Evolutionary conservation across 2,113 vertebrate genomes (phyloP), one percentile per base, ranked within the genome.

Genomic region (Megalops atlanticus): DNA sequence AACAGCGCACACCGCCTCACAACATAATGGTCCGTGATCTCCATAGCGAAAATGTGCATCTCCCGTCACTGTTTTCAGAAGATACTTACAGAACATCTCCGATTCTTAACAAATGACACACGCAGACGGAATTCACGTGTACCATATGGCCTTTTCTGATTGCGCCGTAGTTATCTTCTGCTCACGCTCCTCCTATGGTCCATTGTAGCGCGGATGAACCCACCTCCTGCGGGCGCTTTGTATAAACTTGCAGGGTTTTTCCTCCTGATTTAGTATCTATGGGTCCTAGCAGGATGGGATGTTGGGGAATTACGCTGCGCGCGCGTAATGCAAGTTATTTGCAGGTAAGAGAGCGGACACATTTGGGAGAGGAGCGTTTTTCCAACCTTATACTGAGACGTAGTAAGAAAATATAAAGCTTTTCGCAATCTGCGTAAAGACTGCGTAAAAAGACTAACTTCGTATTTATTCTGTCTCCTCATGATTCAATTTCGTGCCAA

Each of bases 181-280:
- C 69, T 18, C 24, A 71, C 12, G 35, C 39, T 47, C 58, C 54
- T 33, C n/a, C 58, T 43, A 12, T 18, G 58, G 38, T n/a, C 14
- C 58, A 27, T 39, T 21, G 58, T 45, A 33, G 64, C 40, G 14
- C n/a, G 40, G 14, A 58, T 70, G 64, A 24, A 41, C 64, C 58
- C 77, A 47, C 58, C 64, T 64, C 27, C 58, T 6, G 41, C 45
- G 10, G 39, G 45, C 33, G 33, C 77, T 69, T 33, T 71, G 27
- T 64, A 70, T 47, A 79, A 79, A 79, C 77, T 79, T 79, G 77
- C 39, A 43, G 41, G 64, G 14, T 71, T 71, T 47, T 39, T 21
- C 27, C 38, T 36, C n/a, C 4, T 27, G 39, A 31, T 40, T 41
- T 54, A 70, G 64, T 71, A 18, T 31, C 39, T 21, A n/a, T 45